Evolutionary conservation across 2,113 vertebrate species (phyloP), one percentile per base, ranked within the genome.

Genomic region (Cyprinodon brontotheroides): DNA sequence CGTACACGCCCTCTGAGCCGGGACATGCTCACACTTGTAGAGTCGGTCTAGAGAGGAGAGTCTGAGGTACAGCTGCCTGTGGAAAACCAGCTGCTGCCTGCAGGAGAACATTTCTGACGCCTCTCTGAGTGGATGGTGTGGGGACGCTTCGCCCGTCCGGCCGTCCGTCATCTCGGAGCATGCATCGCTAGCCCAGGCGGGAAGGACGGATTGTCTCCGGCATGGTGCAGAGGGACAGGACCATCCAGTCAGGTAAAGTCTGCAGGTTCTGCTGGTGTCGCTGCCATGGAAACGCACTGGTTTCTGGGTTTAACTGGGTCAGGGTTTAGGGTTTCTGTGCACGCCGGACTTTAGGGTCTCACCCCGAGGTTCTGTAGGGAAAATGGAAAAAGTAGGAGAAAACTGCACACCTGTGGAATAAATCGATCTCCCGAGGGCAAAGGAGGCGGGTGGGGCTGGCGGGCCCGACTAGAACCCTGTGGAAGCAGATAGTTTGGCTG

Each of bases 201-300:
- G 72, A 76, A 75, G 64, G 71, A 14, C 78, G 72, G 68, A 65
- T 64, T 76, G 64, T 67, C 74, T 66, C 73, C 69, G 73, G 87
- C 76, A 86, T 91, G 82, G 81, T 86, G 69, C 77, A 90, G 83
- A 88, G 86, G 83, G 90, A 93, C 77, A 92, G 93, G 89, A 90
- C 89, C 72, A 82, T 93, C 84, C 81, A 63, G 40, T 82, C 93
- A 93, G 94, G 92, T 94, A 93, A 83, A 71, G 69, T 79, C 63
- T 40, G 3, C 4, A n/a, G 4, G 15, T 17, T 64, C 40, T 37
- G 9, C 29, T 53, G 50, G 4, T 20, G 14, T 20, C 50, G 20
- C 29, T 29, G 29, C 29, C 29, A 29, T 29, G 29, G 29, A 29
- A 29, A 29, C 29, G 29, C 29, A 29, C 29, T 29, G 29, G 29